phyloP scores from a whole-genome alignment of 1,140 invertebrate species.

The Leptinotarsa lineolata region DNA sequence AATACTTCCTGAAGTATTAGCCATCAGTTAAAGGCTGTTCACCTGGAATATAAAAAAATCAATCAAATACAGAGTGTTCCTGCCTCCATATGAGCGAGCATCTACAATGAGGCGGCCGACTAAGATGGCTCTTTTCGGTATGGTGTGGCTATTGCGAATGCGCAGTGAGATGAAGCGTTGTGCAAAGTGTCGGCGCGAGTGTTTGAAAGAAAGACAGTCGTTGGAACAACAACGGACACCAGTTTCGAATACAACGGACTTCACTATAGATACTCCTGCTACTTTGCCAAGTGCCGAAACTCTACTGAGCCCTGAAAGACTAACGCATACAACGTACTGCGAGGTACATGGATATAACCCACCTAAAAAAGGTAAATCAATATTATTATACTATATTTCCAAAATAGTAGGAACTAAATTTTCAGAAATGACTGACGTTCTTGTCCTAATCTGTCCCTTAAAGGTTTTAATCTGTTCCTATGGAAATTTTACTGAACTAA shows the following conservation, averaged over 20 bases:
- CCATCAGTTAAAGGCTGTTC: too few species aligned
- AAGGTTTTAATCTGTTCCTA: too few species aligned
- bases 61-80: not conserved
- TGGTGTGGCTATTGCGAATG: constrained; percentile 79
- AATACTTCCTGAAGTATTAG: too few species aligned
- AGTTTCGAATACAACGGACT: constrained; percentile 58
- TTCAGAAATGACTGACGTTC: too few species aligned
- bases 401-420: too few species aligned
- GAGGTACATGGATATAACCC: constrained; percentile 65
- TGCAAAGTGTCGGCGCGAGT: constrained; percentile 68
- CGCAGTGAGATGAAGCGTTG: constrained; percentile 75
- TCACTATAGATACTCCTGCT: constrained; percentile 59
- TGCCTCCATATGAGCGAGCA: constrained; percentile 35
- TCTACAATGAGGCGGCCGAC: constrained; percentile 46
- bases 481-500: too few species aligned
- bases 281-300: constrained; percentile 21
- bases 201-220: constrained; percentile 48
- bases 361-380: constrained; percentile 62
- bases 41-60: too few species aligned
- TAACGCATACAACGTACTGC: constrained; percentile 61
- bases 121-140: constrained; percentile 80
- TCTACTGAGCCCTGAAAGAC: constrained; percentile 39
- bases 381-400: too few species aligned
- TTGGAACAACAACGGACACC: constrained; percentile 55
- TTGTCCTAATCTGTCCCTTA: too few species aligned